Percentiles rank a stretch among this genome's conserved stretches.
Evolutionary conservation across 2,888 invertebrate genomes (phyloP).

Genomic region (Cheilosia soror): DNA sequence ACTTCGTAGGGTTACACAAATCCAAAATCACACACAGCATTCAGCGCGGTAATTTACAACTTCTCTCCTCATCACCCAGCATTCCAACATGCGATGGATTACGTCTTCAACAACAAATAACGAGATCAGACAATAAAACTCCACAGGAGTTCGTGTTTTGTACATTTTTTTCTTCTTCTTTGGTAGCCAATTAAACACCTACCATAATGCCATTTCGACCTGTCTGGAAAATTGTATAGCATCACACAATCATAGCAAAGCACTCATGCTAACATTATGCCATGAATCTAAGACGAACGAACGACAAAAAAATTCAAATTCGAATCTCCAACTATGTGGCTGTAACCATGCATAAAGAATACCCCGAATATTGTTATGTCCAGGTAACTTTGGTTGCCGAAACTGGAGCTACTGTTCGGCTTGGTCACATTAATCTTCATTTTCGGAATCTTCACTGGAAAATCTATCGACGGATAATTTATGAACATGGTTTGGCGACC

Average conservation of each 20-base stretch:
- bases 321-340: conserved; percentile 23
- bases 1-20: conserved; percentile 55
- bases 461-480: conserved; percentile 48
- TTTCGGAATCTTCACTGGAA: conserved; percentile 64
- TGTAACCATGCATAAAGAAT: conserved; percentile 37
- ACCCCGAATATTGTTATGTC: conserved; percentile 28
- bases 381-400: conserved; percentile 24
- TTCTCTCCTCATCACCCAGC: conserved; percentile 38
- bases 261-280: conserved; percentile 4
- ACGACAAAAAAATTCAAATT: conserved; percentile 25
- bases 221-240: conserved; percentile 19
- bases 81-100: conserved; percentile 64
- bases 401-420: conserved; percentile 51
- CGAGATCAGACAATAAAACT: conserved; percentile 52
- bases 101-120: conserved; percentile 48
- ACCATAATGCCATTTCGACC: conserved; percentile 18
- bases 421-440: conserved; percentile 67
- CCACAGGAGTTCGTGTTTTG: conserved; percentile 44
- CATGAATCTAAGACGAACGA: conserved; percentile 14
- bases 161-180: conserved; percentile 16
- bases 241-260: conserved; percentile 33
- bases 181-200: conserved; percentile 71
- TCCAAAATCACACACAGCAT: conserved; percentile 42
- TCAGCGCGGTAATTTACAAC: conserved; percentile 57
- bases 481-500: conserved; percentile 27